Base-by-base conservation (phyloP, 2,888 invertebrate species). In the Leucozona laternaria region DNA sequence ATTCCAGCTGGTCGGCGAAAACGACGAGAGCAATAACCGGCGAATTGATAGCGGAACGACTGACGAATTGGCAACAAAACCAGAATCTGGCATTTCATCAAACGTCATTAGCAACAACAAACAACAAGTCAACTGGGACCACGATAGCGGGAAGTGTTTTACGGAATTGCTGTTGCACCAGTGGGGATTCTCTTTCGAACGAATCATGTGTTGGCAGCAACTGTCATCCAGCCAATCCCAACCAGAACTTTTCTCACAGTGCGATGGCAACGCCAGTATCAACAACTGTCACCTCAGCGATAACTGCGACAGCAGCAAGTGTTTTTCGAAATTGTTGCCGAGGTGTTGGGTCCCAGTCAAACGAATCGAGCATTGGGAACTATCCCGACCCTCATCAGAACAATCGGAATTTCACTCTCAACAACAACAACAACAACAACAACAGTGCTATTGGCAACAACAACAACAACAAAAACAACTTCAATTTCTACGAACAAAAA, bases 241-340 rank as follows among this genome's bases (percentile, higher is more conserved):
- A 71, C 57, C 50, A 34, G 43, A 76, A 80, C 15, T 58, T 17
- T 45, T 55, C 22, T 37, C 53, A 50, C 15, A 58, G 15, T 55
- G 45, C 53, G 58, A 55, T 66, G 55, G 50, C 62, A 77, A 34
- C 48, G 20, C 76, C 84, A n/a, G 28, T 70, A 31, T n/a, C 82
- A 58, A 71, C 60, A 58, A 20, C 62, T 71, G 71, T 55, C 40
- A 50, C 68, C 45, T 64, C 75, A 57, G 28, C 88, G 80, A 70
- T 79, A 57, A 76, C 87, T 64, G 84, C 89, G 60, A 88, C 89
- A 68, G 90, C 91, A 60, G 89, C 89, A 70, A 91, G 89, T 71
- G 90, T 91, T 87, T 88, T 92, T 86, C 89, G 92, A 73, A 89
- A 91, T 81, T 92, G 91, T 71, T 91, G 91, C 83, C 90, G 90